phyloP scores from a whole-genome alignment of 1,140 invertebrate species.

The Coptotermes formosanus region DNA sequence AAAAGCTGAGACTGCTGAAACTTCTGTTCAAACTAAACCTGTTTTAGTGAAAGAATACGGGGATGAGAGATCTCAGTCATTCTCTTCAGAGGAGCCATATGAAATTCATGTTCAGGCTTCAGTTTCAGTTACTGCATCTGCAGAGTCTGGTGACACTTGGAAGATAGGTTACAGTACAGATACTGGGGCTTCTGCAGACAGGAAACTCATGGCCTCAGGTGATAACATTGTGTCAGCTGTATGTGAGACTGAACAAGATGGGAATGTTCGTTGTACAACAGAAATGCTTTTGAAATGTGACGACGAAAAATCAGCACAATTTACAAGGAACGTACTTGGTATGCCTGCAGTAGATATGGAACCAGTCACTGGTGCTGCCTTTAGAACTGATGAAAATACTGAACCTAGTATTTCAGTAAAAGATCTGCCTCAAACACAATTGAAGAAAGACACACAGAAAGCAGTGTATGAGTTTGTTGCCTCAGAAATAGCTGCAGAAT shows the following conservation, averaged over 20 bases:
- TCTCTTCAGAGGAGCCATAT: constrained; percentile 58
- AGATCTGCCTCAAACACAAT: neutral
- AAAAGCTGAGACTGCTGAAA: constrained; percentile 7
- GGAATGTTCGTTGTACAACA: neutral
- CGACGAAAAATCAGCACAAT: neutral
- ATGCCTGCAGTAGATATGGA: neutral
- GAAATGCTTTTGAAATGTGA: neutral
- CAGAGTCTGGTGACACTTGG: neutral
- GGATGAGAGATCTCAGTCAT: constrained; percentile 39
- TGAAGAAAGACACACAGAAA: neutral
- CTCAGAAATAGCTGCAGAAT: neutral
- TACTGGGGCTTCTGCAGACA: neutral
- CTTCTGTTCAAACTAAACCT: constrained; percentile 26
- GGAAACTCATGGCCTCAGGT: neutral
- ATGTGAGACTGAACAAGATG: neutral
- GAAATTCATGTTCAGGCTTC: constrained; percentile 62
- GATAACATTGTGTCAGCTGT: neutral
- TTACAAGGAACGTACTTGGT: neutral
- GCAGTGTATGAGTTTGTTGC: neutral
- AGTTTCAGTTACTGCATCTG: constrained; percentile 53
- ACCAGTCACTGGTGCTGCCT: no score
- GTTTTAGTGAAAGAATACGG: constrained; percentile 18
- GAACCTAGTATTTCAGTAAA: neutral
- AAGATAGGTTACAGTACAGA: neutral
- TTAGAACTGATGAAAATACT: neutral